Conservation (phyloP, 1,140 invertebrate genomes). For the Psilanteris sp. region DNA sequence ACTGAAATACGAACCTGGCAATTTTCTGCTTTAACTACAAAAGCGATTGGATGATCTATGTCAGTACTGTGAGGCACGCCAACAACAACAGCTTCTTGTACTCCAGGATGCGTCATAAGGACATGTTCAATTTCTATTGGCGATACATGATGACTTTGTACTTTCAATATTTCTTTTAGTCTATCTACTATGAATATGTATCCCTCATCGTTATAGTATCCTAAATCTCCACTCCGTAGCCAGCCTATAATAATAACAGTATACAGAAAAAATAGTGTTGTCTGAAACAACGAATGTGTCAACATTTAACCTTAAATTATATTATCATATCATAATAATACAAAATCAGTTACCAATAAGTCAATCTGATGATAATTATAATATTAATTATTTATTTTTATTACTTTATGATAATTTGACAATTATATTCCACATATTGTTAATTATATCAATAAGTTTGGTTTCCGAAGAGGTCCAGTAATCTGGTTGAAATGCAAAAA, state of each 20-base stretch:
- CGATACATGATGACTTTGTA: conserved; percentile 80
- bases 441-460: no score
- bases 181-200: conserved; percentile 81
- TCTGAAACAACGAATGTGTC: no score
- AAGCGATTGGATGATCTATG: conserved; percentile 84
- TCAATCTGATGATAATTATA: no score
- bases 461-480: no score
- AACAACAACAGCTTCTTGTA: conserved; percentile 68
- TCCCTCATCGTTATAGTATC: conserved; percentile 78
- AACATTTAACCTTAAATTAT: no score
- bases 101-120: conserved; percentile 34
- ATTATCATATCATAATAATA: no score
- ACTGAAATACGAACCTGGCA: conserved; percentile 60
- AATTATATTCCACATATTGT: no score
- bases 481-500: no score
- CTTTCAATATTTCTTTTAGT: conserved; percentile 84
- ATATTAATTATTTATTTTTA: no score
- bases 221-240: conserved; percentile 82
- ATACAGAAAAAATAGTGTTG: no score
- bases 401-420: no score
- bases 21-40: conserved; percentile 76
- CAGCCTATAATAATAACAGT: conserved; percentile 73
- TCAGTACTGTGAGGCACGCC: conserved; percentile 82
- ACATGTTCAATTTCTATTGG: conserved; percentile 82
- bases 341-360: no score